Evolutionary conservation across 1,140 invertebrate species (phyloP).

Genomic region (Neoseiulus cucumeris): DNA sequence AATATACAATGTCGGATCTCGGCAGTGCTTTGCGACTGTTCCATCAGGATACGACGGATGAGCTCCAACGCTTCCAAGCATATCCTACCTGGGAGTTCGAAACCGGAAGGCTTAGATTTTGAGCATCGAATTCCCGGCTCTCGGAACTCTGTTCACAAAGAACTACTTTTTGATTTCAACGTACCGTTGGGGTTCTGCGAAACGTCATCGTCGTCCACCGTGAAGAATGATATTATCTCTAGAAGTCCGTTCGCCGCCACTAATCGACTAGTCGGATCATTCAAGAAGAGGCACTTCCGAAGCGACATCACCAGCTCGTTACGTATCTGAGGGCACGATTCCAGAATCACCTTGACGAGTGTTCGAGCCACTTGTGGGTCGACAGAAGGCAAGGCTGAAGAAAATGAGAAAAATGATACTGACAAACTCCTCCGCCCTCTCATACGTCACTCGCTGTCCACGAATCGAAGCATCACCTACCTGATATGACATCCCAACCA

Average conservation of each 20-base stretch:
- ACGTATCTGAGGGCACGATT: background rate
- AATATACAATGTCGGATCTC: background rate
- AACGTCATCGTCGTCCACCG: background rate
- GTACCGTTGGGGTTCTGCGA: constrained; percentile 6
- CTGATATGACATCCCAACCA: constrained; percentile 6
- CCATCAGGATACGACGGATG: background rate
- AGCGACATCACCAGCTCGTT: background rate
- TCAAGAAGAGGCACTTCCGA: background rate
- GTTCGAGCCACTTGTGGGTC: background rate
- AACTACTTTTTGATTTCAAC: too few relatives aligned
- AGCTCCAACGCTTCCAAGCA: background rate
- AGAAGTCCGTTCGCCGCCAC: background rate
- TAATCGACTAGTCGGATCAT: background rate
- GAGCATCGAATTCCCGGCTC: background rate
- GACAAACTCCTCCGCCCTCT: background rate
- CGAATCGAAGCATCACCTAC: background rate
- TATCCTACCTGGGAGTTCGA: background rate
- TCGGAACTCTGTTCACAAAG: too few relatives aligned
- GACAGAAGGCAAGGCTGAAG: background rate
- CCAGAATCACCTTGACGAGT: background rate
- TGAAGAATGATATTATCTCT: background rate
- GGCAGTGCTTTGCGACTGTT: background rate
- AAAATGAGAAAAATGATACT: background rate
- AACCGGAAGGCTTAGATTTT: background rate
- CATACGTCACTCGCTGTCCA: background rate